Evolutionary conservation across 2,888 invertebrate species (phyloP).

Genomic region (Tetrapedia diversipes): DNA sequence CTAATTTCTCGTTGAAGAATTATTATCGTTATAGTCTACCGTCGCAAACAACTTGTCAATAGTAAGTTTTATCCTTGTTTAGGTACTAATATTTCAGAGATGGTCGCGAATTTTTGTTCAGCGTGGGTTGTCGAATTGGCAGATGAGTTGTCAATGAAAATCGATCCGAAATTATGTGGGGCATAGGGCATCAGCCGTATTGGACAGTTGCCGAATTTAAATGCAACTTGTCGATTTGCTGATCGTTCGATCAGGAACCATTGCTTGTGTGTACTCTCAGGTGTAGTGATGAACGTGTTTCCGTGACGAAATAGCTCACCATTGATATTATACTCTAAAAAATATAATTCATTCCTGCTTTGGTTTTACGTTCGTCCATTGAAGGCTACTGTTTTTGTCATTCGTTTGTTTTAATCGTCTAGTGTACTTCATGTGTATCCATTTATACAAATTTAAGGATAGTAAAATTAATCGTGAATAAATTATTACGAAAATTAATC

Average conservation of each 20-base stretch:
- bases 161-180: slow-evolving; percentile 78
- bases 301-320: slow-evolving; percentile 42
- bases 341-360: slow-evolving; percentile 20
- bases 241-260: slow-evolving; percentile 62
- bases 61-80: slow-evolving; percentile 36
- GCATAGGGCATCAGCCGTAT: slow-evolving; percentile 79
- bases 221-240: slow-evolving; percentile 66
- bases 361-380: background rate
- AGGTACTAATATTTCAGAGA: background rate
- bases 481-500: background rate
- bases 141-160: slow-evolving; percentile 80
- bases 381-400: background rate
- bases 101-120: slow-evolving; percentile 22
- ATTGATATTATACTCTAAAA: slow-evolving; percentile 24
- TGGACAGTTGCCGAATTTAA: slow-evolving; percentile 77
- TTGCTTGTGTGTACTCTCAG: slow-evolving; percentile 24
- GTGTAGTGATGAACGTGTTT: slow-evolving; percentile 33
- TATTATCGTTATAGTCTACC: background rate
- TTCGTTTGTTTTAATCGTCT: background rate
- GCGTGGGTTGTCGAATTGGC: slow-evolving; percentile 71
- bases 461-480: slow-evolving; percentile 15
- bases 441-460: slow-evolving; percentile 13
- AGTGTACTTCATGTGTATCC: slow-evolving; percentile 10
- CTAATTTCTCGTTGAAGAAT: slow-evolving; percentile 22
- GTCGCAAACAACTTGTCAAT: slow-evolving; percentile 2